Conservation (phyloP, 1,140 invertebrate genomes). For the Drosophila sp. region DNA sequence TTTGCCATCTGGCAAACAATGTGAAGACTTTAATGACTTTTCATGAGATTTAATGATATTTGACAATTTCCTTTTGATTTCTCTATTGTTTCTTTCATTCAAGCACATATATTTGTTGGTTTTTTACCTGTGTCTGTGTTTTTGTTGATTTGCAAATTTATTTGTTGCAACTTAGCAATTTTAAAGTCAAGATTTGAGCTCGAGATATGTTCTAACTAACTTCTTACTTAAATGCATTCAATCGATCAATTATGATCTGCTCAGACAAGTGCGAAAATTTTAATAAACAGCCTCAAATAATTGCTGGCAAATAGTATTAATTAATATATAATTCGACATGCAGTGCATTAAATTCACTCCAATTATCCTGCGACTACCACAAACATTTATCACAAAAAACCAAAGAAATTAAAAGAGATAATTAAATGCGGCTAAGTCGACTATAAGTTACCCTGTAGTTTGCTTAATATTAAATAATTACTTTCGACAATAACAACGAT, state of each 20-base stretch:
- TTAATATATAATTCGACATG: slow-evolving; percentile 45
- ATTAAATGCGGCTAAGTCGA: neutral
- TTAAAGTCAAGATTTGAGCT: neutral
- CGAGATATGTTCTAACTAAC: neutral
- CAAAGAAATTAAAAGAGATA: neutral
- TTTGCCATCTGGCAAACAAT: slow-evolving; percentile 9
- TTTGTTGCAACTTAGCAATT: neutral
- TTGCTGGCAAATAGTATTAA: slow-evolving; percentile 41
- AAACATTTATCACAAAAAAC: slow-evolving; percentile 3
- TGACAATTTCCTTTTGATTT: slow-evolving; percentile 31
- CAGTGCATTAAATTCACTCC: slow-evolving; percentile 23
- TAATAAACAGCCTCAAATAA: slow-evolving; percentile 16
- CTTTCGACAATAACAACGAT: no score
- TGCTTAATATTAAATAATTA: no score
- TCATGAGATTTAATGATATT: slow-evolving; percentile 58
- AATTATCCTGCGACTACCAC: slow-evolving; percentile 3
- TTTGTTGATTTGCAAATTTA: neutral
- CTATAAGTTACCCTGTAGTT: neutral
- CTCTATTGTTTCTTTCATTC: neutral
- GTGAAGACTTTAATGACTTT: slow-evolving; percentile 36
- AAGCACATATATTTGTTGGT: neutral
- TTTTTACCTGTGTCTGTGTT: neutral
- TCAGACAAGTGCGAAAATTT: slow-evolving; percentile 33
- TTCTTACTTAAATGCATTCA: neutral
- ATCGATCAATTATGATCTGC: slow-evolving; percentile 1